Evolutionary conservation across 2,113 vertebrate genomes (phyloP).

Genomic region (Trematomus loennbergii): DNA sequence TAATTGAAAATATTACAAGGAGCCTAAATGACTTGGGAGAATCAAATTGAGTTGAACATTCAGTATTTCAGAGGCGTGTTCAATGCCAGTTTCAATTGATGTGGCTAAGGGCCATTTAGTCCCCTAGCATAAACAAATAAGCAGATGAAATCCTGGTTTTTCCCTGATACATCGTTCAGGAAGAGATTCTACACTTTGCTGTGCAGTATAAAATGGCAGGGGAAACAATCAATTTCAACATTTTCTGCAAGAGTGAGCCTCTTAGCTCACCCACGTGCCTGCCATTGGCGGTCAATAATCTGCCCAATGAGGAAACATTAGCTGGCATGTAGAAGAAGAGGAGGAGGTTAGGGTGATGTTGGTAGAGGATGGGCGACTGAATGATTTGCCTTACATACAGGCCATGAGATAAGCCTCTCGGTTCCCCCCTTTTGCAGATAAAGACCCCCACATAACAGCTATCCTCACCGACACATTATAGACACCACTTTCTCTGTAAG

Average conservation of each 20-base stretch:
- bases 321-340: constrained; percentile 39
- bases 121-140: constrained; percentile 57
- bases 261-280: constrained; percentile 52
- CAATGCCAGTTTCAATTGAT: constrained; percentile 46
- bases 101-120: constrained; percentile 40
- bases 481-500: constrained; percentile 56
- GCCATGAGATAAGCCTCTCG: constrained; percentile 68
- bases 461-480: constrained; percentile 72
- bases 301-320: constrained; percentile 65
- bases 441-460: constrained; percentile 72
- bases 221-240: constrained; percentile 55
- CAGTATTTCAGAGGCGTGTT: constrained; percentile 46
- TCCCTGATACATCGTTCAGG: constrained; percentile 9
- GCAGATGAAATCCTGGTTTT: constrained; percentile 44
- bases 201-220: constrained; percentile 26
- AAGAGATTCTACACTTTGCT: constrained; percentile 28
- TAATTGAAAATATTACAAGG: constrained; percentile 43
- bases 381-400: constrained; percentile 68
- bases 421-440: constrained; percentile 64
- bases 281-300: constrained; percentile 69
- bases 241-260: constrained; percentile 48
- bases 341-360: constrained; percentile 38
- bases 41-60: constrained; percentile 52
- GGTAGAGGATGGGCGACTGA: constrained; percentile 43
- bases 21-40: constrained; percentile 42